These are phyloP conservation scores for Drosophila sulfurigaster DNA, from an alignment of 1,140 invertebrate species.

Conservation along the genomic window DNA sequence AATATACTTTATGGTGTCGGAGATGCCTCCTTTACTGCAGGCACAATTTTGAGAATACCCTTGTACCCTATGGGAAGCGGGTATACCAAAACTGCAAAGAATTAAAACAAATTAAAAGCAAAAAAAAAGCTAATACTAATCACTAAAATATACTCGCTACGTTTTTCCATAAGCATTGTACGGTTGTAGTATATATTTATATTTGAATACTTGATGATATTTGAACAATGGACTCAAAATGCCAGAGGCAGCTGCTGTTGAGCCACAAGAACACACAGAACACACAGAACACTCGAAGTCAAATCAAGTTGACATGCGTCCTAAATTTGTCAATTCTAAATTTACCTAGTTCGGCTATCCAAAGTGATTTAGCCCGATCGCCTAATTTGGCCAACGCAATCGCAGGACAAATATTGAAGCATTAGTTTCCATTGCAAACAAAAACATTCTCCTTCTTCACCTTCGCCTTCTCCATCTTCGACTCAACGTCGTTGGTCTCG, in stretches of 20 bases:
- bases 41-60: too few relatives aligned
- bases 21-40: too few relatives aligned
- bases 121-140: too few relatives aligned
- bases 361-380: conserved; percentile 40
- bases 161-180: too few relatives aligned
- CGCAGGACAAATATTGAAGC: conserved; percentile 37
- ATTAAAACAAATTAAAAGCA: too few relatives aligned
- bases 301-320: conserved; percentile 27
- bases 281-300: too few relatives aligned
- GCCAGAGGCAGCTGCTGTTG: conserved; percentile 66
- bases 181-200: too few relatives aligned
- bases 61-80: too few relatives aligned
- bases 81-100: too few relatives aligned
- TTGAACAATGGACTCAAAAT: conserved; percentile 48
- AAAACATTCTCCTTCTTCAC: neutral
- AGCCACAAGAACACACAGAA: neutral
- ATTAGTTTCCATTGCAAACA: conserved; percentile 37
- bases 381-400: conserved; percentile 53
- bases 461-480: neutral
- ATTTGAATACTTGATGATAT: too few relatives aligned
- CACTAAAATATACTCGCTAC: too few relatives aligned
- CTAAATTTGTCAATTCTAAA: conserved; percentile 75
- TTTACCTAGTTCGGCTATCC: conserved; percentile 42
- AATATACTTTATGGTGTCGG: too few relatives aligned
- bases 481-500: conserved; percentile 46